A percentile compares a stretch with the other conserved stretches of the same genome.
Conservation (phyloP, 2,888 invertebrate genomes). For the Melolontha melolontha region DNA sequence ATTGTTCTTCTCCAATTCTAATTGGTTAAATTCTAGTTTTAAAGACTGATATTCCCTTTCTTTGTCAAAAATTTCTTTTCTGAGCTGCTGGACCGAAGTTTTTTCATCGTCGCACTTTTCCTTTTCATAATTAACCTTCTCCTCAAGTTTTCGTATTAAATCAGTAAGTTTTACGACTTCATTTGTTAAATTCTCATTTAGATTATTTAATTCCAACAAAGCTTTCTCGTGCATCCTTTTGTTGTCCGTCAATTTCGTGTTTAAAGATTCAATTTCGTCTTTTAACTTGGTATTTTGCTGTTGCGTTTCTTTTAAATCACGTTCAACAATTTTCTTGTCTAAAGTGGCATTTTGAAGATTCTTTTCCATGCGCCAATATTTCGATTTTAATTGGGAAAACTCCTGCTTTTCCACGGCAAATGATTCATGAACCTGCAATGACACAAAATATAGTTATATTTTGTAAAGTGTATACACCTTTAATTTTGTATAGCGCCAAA, state of each 20-base stretch:
- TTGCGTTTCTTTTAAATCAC: conserved; percentile 73
- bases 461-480: too few species aligned
- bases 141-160: conserved; percentile 62
- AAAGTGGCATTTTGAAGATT: conserved; percentile 73
- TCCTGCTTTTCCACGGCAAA: conserved; percentile 76
- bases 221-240: conserved; percentile 65
- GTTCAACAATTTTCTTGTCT: conserved; percentile 72
- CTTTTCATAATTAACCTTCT: conserved; percentile 64
- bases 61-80: conserved; percentile 57
- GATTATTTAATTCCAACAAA: conserved; percentile 65
- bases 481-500: too few species aligned
- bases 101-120: conserved; percentile 63
- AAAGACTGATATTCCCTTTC: conserved; percentile 57
- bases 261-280: conserved; percentile 68
- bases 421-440: conserved; percentile 55
- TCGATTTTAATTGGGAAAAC: conserved; percentile 75
- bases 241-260: conserved; percentile 57
- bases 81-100: conserved; percentile 60
- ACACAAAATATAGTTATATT: background rate
- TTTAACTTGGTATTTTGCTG: conserved; percentile 68
- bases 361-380: conserved; percentile 80
- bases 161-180: conserved; percentile 68
- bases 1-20: conserved; percentile 64
- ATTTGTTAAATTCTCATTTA: conserved; percentile 67
- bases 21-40: conserved; percentile 61